A percentile compares a stretch with the other conserved stretches of the same genome.
Conservation (phyloP, 2,888 invertebrate genomes). For the Dolomedes plantarius region DNA sequence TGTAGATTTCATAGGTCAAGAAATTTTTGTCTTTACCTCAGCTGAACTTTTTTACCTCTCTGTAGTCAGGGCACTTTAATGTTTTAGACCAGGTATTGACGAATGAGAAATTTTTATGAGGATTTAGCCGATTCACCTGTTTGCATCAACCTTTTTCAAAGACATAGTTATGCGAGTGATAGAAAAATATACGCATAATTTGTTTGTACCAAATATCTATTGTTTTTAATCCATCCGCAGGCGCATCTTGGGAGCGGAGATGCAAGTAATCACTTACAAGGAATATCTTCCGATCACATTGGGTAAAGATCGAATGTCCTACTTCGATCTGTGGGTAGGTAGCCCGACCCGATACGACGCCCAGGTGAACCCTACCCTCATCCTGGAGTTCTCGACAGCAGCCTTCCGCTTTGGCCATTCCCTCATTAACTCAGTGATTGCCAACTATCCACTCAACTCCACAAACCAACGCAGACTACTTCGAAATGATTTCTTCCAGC, state of each 20-base stretch:
- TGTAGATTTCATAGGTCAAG: no score
- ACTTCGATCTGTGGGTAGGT: background rate
- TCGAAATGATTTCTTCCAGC: constrained; percentile 4
- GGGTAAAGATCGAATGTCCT: background rate
- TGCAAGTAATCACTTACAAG: constrained; percentile 32
- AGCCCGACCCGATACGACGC: background rate
- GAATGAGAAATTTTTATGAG: no score
- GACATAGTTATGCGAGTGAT: no score
- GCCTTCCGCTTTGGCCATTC: constrained; percentile 21
- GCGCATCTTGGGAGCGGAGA: constrained; percentile 12
- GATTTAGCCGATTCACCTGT: no score
- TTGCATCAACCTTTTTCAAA: no score
- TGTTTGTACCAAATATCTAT: no score
- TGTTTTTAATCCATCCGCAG: no score
- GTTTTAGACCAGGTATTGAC: no score
- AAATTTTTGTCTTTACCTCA: no score
- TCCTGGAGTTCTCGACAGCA: constrained; percentile 11
- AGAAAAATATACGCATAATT: no score
- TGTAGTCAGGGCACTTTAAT: no score
- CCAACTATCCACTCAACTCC: background rate
- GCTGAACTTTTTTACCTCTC: no score
- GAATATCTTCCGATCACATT: constrained; percentile 24
- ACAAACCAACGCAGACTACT: background rate
- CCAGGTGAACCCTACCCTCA: background rate
- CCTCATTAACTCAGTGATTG: background rate